phyloP scores from a whole-genome alignment of 92 coral and sea anemone species.

The Meandrina meandrites region DNA sequence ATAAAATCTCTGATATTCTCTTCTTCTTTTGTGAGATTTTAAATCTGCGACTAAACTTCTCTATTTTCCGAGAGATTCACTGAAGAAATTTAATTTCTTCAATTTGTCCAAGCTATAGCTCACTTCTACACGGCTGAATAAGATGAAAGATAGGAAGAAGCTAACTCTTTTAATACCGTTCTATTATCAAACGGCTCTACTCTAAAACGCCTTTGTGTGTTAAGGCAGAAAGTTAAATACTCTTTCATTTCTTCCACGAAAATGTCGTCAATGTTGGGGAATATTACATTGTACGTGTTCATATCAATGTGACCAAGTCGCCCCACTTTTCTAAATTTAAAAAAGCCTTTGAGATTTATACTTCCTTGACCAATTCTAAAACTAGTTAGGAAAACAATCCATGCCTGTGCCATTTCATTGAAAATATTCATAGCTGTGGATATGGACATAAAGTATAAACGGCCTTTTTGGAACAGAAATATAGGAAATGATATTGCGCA shows the following conservation, averaged over 20 bases:
- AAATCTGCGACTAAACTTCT: neutral
- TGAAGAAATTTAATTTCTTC: neutral
- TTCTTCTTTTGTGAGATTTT: neutral
- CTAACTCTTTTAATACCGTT: neutral
- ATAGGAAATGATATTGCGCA: neutral
- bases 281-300: neutral
- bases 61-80: neutral
- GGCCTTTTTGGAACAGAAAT: neutral
- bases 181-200: neutral
- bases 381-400: neutral
- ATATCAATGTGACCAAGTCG: neutral
- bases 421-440: neutral
- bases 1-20: neutral
- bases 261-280: conserved; percentile 19
- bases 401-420: neutral
- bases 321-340: neutral
- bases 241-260: conserved; percentile 8
- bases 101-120: neutral
- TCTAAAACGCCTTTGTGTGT: neutral
- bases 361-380: neutral
- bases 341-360: neutral
- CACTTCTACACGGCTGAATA: neutral
- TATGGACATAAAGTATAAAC: neutral
- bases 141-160: neutral
- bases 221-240: neutral